Base-by-base conservation (phyloP, 2,888 invertebrate genomes). In the Eilema griseolum region DNA sequence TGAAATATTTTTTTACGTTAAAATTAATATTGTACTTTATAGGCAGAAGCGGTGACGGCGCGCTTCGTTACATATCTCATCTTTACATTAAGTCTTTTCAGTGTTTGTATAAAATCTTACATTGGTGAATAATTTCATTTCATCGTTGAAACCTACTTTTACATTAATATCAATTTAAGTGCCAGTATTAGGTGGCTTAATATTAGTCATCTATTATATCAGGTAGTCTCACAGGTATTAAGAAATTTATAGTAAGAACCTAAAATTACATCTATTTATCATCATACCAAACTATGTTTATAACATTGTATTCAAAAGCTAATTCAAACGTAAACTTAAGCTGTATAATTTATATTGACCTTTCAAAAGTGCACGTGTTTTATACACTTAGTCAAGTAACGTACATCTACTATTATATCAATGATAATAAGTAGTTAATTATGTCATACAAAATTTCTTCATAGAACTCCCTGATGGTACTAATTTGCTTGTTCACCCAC, bases 371-470 rank as follows among this genome's bases (percentile, higher is more conserved):
- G 12, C 68, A 74, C 70, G 76, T 73, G 61, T 66, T 57, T 69
- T 70, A 52, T 46, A 63, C 11, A 12, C 24, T 10, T 37, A 7
- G 24, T 59, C 20, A 20, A 20, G 16, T 64, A 52, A 73, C 59
- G 70, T 28, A 66, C 24, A 67, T 66, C n/a, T n/a, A 41, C 66
- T 26, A 75, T 67, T 63, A 59, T 65, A 28, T 46, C 41, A 65
- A 74, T 65, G 63, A 57, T 52, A 69, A 69, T 37, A 69, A 67
- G 67, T 67, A 71, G 33, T 76, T 73, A 57, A 79, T 80, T 82
- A 82, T 75, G 80, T 80, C 78, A 82, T 73, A 74, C 73, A 78
- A 69, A 73, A 78, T 76, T 78, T 70, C 14, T 67, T 75, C 68
- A 73, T 10, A 70, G 66, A 73, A 66, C 65, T 69, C 41, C 64